phyloP scores from a whole-genome alignment of 2,797 vertebrate species.

The Trachurus trachurus region DNA sequence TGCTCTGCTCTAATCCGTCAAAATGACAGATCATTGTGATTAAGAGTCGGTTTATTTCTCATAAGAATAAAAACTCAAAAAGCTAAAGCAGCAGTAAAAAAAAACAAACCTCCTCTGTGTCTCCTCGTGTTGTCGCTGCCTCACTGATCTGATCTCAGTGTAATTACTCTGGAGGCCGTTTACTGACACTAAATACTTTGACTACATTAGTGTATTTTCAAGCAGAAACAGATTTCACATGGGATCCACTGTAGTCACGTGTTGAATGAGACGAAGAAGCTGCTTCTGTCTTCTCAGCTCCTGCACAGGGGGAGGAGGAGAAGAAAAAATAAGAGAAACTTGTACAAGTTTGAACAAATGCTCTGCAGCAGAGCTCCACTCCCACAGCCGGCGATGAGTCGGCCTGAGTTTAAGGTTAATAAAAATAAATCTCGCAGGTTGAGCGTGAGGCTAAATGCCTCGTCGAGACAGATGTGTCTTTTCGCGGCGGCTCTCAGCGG shows the following conservation, averaged over 20 bases:
- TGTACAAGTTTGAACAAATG: neutral
- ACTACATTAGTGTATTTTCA: neutral
- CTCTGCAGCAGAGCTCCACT: neutral
- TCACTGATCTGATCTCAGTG: neutral
- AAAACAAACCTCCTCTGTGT: neutral
- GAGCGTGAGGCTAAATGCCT: constrained; percentile 34
- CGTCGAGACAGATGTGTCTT: constrained; percentile 39
- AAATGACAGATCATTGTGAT: too few relatives aligned
- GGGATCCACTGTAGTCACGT: neutral
- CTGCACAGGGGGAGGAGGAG: neutral
- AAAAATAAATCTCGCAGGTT: constrained; percentile 33
- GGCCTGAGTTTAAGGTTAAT: constrained; percentile 1
- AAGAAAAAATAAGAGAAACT: neutral
- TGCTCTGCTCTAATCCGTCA: too few relatives aligned
- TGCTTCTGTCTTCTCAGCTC: neutral
- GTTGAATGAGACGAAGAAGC: neutral
- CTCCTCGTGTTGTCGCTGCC: neutral
- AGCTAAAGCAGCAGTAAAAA: neutral
- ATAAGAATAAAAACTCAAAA: neutral
- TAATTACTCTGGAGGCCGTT: neutral
- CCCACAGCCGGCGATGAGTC: neutral
- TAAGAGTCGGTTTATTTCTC: too few relatives aligned
- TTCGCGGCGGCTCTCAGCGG: neutral
- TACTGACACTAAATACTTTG: neutral
- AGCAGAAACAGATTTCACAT: neutral